phyloP scores from a whole-genome alignment of 53 echinoderm and acorn worm species.

The Echinometra lucunter region DNA sequence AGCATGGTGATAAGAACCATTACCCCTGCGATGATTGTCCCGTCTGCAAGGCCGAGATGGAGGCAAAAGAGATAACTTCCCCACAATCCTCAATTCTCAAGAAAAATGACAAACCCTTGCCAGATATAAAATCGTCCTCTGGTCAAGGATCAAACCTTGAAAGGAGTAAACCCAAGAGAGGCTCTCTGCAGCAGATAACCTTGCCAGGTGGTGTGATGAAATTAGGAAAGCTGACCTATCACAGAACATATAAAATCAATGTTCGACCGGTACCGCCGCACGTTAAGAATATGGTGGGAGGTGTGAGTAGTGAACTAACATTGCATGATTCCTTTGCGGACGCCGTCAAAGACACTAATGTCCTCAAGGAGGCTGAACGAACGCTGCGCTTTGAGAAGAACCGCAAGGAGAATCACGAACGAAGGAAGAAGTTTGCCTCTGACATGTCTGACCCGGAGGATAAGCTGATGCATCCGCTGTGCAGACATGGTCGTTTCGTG shows the following conservation, averaged over 20 bases:
- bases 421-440: constrained; percentile 3
- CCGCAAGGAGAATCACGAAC: constrained; percentile 54
- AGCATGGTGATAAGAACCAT: constrained; percentile 34
- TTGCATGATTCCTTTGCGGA: constrained; percentile 58
- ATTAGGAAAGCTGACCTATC: constrained; percentile 70
- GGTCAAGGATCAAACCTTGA: background rate
- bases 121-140: constrained; percentile 25
- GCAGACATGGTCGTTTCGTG: constrained; percentile 76
- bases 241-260: constrained; percentile 77
- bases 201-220: constrained; percentile 51
- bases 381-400: constrained; percentile 55
- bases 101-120: constrained; percentile 52
- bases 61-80: no score
- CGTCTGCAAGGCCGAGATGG: constrained; percentile 24
- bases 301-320: background rate
- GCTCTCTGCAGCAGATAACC: constrained; percentile 16
- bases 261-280: constrained; percentile 61
- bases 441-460: background rate
- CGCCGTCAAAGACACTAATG: constrained; percentile 40
- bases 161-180: background rate
- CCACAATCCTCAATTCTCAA: constrained; percentile 20
- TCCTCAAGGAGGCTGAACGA: constrained; percentile 52
- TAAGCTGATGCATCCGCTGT: constrained; percentile 43
- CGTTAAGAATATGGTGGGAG: background rate
- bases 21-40: constrained; percentile 42